Conservation (phyloP, 2,888 invertebrate genomes). For the Pegoplata infirma region DNA sequence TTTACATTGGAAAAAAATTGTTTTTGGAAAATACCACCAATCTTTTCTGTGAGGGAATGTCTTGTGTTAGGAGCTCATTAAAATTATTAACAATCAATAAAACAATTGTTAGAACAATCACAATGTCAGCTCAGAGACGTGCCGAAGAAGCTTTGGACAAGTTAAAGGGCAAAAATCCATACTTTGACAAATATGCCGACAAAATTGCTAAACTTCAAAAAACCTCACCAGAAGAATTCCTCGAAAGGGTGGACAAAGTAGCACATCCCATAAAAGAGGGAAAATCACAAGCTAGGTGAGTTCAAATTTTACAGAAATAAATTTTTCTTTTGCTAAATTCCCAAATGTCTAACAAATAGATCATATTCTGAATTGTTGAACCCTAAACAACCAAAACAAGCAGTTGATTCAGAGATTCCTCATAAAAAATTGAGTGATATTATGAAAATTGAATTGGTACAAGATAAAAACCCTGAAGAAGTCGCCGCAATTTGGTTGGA, state of each 20-base stretch:
- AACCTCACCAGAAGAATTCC: conserved; percentile 87
- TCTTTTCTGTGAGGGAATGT: conserved; percentile 63
- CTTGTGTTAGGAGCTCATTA: conserved; percentile 63
- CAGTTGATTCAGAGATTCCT: conserved; percentile 73
- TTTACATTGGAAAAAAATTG: background rate
- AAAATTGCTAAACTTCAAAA: conserved; percentile 87
- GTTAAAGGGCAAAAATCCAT: conserved; percentile 83
- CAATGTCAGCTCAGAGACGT: conserved; percentile 77
- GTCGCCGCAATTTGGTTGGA: conserved; percentile 88
- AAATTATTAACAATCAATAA: conserved; percentile 33
- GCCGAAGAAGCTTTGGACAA: conserved; percentile 79
- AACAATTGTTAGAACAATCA: conserved; percentile 68
- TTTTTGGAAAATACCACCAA: background rate
- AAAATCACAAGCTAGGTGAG: conserved; percentile 71
- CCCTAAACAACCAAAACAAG: conserved; percentile 80
- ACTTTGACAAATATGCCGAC: conserved; percentile 88
- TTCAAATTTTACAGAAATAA: background rate
- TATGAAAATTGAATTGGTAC: conserved; percentile 87
- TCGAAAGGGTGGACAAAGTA: conserved; percentile 81
- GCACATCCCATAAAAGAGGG: conserved; percentile 73
- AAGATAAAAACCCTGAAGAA: conserved; percentile 85
- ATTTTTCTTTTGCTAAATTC: no score
- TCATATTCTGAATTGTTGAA: conserved; percentile 83
- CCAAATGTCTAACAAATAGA: no score
- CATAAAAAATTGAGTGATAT: conserved; percentile 82